phyloP scores from a whole-genome alignment of 2,113 vertebrate species.

The Chloropsis hardwickii region DNA sequence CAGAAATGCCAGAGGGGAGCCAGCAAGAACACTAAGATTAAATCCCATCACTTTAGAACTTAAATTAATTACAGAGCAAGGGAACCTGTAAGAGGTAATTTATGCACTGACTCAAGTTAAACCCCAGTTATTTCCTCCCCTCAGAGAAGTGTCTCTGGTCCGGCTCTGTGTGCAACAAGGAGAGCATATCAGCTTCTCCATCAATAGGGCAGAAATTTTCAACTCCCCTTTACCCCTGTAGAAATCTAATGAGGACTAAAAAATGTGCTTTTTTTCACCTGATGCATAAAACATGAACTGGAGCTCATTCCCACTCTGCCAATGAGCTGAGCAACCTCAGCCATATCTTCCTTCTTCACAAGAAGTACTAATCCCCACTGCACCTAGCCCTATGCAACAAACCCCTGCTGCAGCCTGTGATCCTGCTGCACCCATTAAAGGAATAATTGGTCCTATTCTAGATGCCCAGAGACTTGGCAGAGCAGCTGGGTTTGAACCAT shows the following conservation, averaged over 20 bases:
- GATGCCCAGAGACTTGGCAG: neutral
- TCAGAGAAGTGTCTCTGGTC: neutral
- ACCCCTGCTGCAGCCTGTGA: neutral
- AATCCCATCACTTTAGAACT: neutral
- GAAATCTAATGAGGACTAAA: neutral
- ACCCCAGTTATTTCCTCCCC: neutral
- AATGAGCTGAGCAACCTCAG: neutral
- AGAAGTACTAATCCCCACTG: neutral
- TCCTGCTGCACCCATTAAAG: neutral
- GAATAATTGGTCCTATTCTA: neutral
- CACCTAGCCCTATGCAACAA: neutral
- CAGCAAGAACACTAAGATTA: neutral
- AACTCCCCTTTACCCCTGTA: neutral
- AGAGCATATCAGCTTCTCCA: neutral
- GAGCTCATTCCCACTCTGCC: neutral
- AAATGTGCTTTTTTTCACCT: neutral
- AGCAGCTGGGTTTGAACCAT: neutral
- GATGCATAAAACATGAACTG: neutral
- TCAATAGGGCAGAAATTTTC: neutral
- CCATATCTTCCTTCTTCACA: neutral
- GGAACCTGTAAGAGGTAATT: neutral
- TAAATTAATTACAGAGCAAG: neutral
- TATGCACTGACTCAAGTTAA: neutral
- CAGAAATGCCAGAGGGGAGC: neutral
- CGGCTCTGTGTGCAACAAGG: neutral